These are phyloP conservation scores for Protosalanx chinensis DNA, from an alignment of 2,797 vertebrate species.

Conservation along the genomic window DNA sequence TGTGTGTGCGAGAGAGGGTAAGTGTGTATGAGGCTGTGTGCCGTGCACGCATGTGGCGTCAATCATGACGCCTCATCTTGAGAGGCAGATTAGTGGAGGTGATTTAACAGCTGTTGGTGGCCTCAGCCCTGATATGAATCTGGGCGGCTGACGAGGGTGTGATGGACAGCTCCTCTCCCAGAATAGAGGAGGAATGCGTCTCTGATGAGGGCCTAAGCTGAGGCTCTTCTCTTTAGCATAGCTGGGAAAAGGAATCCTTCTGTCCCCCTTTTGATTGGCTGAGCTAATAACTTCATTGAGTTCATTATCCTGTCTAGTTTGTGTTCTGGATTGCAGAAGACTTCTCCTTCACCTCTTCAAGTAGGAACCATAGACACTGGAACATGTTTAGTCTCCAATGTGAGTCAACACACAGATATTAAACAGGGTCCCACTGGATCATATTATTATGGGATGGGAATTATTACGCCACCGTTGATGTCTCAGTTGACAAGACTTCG, in stretches of 20 bases:
- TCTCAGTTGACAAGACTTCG: background rate
- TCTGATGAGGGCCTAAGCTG: constrained; percentile 64
- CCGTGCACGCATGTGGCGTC: constrained; percentile 6
- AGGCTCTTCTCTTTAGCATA: constrained; percentile 27
- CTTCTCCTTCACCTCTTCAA: constrained; percentile 32
- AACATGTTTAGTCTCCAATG: constrained; percentile 23
- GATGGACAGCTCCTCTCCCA: constrained; percentile 64
- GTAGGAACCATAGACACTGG: constrained; percentile 43
- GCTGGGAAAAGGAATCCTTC: constrained; percentile 46
- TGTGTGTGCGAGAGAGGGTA: background rate
- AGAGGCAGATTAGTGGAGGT: constrained; percentile 53
- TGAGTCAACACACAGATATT: constrained; percentile 23
- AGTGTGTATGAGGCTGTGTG: constrained; percentile 19
- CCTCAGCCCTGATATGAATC: constrained; percentile 53
- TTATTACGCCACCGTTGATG: background rate
- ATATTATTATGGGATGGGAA: background rate
- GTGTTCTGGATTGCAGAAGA: constrained; percentile 46
- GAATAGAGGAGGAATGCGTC: constrained; percentile 64
- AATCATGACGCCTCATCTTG: constrained; percentile 30
- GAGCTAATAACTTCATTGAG: constrained; percentile 60
- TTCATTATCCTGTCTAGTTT: constrained; percentile 59
- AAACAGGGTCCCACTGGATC: constrained; percentile 10
- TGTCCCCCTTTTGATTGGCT: constrained; percentile 38
- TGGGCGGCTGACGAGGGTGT: constrained; percentile 55
- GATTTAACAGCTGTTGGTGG: constrained; percentile 68